Percentiles rank a stretch among this genome's conserved stretches.
Evolutionary conservation across 2,888 invertebrate species (phyloP).

Genomic region (Andricus curvator): DNA sequence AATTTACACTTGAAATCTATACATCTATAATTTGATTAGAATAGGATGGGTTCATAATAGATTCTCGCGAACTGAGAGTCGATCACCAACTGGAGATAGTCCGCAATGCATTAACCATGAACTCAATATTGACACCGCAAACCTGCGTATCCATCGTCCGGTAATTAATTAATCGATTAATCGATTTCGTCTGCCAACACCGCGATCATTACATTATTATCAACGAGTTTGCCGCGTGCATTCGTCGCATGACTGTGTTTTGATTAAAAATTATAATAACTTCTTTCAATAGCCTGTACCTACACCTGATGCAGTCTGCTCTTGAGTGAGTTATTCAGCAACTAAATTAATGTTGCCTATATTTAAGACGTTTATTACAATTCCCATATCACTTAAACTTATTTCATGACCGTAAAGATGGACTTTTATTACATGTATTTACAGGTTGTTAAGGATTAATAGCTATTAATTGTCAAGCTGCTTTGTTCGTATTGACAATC

Average conservation of each 20-base stretch:
- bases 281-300: neutral
- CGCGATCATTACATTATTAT: constrained; percentile 48
- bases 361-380: too few relatives aligned
- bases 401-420: too few relatives aligned
- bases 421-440: neutral
- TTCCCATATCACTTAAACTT: too few relatives aligned
- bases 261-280: constrained; percentile 9
- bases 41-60: constrained; percentile 16
- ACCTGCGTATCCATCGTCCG: constrained; percentile 64
- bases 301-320: neutral
- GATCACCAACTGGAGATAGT: constrained; percentile 55
- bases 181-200: constrained; percentile 60
- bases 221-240: constrained; percentile 1
- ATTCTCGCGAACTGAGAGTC: constrained; percentile 45
- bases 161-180: constrained; percentile 73
- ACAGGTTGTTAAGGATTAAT: neutral
- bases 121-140: constrained; percentile 73
- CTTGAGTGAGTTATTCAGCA: neutral
- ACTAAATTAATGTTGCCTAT: neutral
- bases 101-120: constrained; percentile 68
- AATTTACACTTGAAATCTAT: neutral
- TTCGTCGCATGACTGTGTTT: neutral
- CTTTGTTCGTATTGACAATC: neutral
- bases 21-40: neutral
- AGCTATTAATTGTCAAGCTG: neutral